Conservation (phyloP, 2,113 vertebrate genomes). For the Malurus alboscapulatus region DNA sequence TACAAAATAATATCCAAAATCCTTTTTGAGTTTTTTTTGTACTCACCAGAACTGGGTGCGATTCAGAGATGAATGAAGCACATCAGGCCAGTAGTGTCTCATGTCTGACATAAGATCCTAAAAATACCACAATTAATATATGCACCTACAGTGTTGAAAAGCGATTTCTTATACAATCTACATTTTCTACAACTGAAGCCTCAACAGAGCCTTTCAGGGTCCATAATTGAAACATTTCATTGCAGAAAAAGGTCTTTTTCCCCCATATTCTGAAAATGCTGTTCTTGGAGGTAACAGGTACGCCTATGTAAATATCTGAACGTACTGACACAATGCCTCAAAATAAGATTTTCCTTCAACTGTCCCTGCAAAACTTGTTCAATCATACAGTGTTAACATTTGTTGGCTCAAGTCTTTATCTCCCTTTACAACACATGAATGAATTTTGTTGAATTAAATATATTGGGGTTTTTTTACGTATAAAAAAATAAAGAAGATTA, state of each 20-base stretch:
- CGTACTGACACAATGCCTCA: background rate
- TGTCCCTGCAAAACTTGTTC: background rate
- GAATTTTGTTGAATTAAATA: background rate
- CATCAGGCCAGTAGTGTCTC: slow-evolving; percentile 75
- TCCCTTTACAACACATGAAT: background rate
- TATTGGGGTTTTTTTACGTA: rapidly evolving
- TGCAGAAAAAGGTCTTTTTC: background rate
- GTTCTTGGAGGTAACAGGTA: background rate
- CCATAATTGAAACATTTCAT: background rate
- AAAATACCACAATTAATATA: background rate
- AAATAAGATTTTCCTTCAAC: background rate
- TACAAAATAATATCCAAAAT: background rate
- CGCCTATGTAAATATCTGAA: background rate
- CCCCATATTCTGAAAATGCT: background rate
- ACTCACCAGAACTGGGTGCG: slow-evolving; percentile 74
- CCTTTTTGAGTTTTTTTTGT: background rate
- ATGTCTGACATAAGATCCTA: slow-evolving; percentile 75
- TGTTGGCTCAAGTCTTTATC: background rate
- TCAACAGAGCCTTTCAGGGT: background rate
- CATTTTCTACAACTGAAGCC: background rate
- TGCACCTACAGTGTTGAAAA: background rate
- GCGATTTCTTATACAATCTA: background rate
- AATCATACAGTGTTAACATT: background rate
- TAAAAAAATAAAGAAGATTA: background rate
- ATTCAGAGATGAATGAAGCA: slow-evolving; percentile 69